phyloP scores from a whole-genome alignment of 2,797 vertebrate genomes.

The Rhinichthys osculus region DNA sequence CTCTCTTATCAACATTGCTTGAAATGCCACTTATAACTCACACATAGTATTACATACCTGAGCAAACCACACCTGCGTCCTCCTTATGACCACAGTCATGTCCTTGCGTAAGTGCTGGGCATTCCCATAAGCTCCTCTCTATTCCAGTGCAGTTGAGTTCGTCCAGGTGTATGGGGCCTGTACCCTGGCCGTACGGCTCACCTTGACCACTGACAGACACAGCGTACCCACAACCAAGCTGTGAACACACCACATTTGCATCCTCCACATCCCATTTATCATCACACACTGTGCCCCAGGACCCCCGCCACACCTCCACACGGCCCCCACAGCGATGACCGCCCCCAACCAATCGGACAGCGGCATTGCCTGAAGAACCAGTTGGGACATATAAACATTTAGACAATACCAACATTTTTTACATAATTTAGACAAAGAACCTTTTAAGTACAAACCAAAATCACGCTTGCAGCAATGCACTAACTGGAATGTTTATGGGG shows the following conservation, averaged over 20 bases:
- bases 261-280: constrained; percentile 75
- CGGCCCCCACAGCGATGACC: constrained; percentile 73
- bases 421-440: background rate
- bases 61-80: constrained; percentile 77
- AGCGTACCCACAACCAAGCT: constrained; percentile 75
- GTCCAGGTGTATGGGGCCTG: constrained; percentile 70
- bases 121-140: constrained; percentile 75
- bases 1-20: background rate
- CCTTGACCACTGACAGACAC: constrained; percentile 69
- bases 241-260: constrained; percentile 72
- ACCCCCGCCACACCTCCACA: constrained; percentile 73
- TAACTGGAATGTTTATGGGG: background rate
- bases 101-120: constrained; percentile 46
- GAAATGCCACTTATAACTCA: background rate
- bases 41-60: constrained; percentile 67
- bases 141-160: constrained; percentile 76
- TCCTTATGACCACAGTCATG: constrained; percentile 80
- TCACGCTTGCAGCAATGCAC: background rate
- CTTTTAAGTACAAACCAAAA: background rate
- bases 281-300: constrained; percentile 78
- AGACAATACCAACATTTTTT: constrained; percentile 69
- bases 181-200: constrained; percentile 66
- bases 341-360: constrained; percentile 56
- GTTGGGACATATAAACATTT: constrained; percentile 64
- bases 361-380: constrained; percentile 65